A percentile compares a stretch with the other conserved stretches of the same genome.
phyloP scores from a whole-genome alignment of 2,797 vertebrate species.

The Alca torda region DNA sequence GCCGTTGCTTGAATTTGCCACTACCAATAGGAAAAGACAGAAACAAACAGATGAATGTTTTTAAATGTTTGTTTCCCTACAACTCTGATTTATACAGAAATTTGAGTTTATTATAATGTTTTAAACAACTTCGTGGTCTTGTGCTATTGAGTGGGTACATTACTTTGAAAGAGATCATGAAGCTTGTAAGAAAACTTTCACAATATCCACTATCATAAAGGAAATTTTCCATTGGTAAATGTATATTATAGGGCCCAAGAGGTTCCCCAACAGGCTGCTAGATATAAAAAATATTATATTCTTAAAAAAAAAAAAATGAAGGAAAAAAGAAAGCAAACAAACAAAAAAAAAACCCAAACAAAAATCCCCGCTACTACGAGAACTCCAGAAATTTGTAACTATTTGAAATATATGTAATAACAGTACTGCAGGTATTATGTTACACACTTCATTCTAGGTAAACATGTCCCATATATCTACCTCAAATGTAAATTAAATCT shows the following conservation, averaged over 20 bases:
- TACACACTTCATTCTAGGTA: not conserved
- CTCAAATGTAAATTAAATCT: not conserved
- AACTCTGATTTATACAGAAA: not conserved
- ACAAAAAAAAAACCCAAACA: not conserved
- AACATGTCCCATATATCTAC: not conserved
- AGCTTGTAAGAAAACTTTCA: not conserved
- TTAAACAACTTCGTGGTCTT: not conserved
- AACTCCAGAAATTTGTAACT: not conserved
- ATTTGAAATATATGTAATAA: not conserved
- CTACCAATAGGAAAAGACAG: not conserved
- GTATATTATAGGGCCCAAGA: not conserved
- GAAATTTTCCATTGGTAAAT: not conserved
- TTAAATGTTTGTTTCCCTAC: not conserved
- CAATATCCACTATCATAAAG: not conserved
- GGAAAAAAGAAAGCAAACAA: not conserved
- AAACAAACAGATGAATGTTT: not conserved
- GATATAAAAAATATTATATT: not conserved
- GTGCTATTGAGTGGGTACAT: not conserved
- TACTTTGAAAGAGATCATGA: not conserved
- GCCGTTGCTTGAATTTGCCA: not conserved
- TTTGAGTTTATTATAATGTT: not conserved
- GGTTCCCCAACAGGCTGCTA: not conserved
- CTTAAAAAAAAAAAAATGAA: not conserved
- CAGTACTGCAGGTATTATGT: not conserved
- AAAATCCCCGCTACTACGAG: not conserved